Evolutionary conservation across 2,797 vertebrate genomes (phyloP).

Genomic region (Aeoliscus strigatus): DNA sequence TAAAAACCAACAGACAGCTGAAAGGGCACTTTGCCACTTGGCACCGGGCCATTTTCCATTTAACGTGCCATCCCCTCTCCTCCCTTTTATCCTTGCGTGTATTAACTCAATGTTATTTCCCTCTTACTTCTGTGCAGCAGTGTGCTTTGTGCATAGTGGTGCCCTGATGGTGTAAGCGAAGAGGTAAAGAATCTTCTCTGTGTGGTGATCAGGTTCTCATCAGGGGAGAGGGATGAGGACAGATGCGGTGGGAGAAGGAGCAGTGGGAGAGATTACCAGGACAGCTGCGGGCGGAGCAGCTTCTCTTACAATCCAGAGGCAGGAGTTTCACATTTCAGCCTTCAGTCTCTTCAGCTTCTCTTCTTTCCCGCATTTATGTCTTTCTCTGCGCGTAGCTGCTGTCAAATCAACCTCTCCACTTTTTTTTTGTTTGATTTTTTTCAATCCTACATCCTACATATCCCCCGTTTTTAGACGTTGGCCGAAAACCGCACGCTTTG

Average conservation of each 20-base stretch:
- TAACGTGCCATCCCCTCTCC: constrained; percentile 47
- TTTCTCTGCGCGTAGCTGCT: too few relatives aligned
- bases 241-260: constrained; percentile 56
- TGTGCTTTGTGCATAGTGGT: constrained; percentile 9
- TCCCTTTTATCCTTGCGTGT: constrained; percentile 42
- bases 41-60: constrained; percentile 67
- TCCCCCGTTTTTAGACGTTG: constrained; percentile 28
- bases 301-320: too few relatives aligned
- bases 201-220: constrained; percentile 54
- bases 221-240: constrained; percentile 31
- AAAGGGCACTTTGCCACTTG: constrained; percentile 66
- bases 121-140: constrained; percentile 21
- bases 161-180: constrained; percentile 43
- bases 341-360: too few relatives aligned
- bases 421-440: too few relatives aligned
- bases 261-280: too few relatives aligned
- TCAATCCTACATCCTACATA: constrained; percentile 13
- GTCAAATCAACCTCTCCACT: too few relatives aligned
- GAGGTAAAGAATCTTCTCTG: constrained; percentile 34
- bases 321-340: too few relatives aligned
- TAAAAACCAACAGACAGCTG: constrained; percentile 63
- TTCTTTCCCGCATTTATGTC: too few relatives aligned
- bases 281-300: too few relatives aligned
- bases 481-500: constrained; percentile 39
- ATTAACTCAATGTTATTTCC: constrained; percentile 40